Conservation (phyloP, 2,797 vertebrate species). For the Sebastes aleutianus region DNA sequence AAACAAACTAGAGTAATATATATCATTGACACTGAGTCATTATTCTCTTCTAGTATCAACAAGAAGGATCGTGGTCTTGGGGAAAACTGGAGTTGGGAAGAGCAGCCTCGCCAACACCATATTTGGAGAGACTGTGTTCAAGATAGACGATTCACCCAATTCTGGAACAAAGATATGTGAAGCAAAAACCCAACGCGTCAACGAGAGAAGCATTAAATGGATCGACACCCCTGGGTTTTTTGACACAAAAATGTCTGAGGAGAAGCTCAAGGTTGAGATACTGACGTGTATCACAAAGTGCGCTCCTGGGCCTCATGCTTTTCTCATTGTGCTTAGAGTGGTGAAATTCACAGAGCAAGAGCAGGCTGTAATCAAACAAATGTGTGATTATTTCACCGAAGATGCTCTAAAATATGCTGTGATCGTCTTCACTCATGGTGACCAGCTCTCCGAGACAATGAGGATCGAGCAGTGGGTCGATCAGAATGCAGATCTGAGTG, state of each 20-base stretch:
- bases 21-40: neutral
- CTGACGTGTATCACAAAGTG: neutral
- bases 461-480: neutral
- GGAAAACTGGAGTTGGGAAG: slow-evolving; percentile 16
- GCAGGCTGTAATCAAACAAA: neutral
- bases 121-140: neutral
- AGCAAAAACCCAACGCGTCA: neutral
- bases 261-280: neutral
- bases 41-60: neutral
- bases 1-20: too few relatives aligned
- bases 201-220: neutral
- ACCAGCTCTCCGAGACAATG: neutral
- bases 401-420: slow-evolving; percentile 5
- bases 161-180: too few relatives aligned
- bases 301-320: slow-evolving; percentile 3
- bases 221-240: slow-evolving; percentile 29
- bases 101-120: slow-evolving; percentile 18
- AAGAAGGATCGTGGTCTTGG: neutral
- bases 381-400: neutral
- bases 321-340: neutral
- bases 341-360: slow-evolving; percentile 16
- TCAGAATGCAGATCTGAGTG: neutral
- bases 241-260: neutral
- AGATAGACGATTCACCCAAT: too few relatives aligned
- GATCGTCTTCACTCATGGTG: neutral